Conservation (phyloP, 1,140 invertebrate genomes). For the Brachionus manjavacas region DNA sequence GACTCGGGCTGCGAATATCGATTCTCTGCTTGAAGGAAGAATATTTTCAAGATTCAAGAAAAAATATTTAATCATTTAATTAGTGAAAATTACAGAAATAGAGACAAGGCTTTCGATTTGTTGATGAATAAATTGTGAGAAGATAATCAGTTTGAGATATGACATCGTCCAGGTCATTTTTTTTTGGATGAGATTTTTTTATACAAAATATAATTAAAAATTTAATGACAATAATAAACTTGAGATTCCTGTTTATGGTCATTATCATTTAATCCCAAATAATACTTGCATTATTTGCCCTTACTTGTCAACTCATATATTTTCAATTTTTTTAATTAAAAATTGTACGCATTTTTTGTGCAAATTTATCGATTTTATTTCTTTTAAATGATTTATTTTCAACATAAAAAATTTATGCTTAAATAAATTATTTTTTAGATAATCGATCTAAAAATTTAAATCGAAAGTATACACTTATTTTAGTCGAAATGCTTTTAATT, state of each 20-base stretch:
- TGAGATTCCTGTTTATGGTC: not conserved
- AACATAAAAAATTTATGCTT: not conserved
- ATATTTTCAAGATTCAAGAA: not conserved
- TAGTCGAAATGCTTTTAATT: not conserved
- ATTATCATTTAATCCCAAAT: not conserved
- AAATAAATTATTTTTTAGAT: not conserved
- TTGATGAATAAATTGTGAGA: conserved; percentile 16
- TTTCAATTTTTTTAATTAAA: not conserved
- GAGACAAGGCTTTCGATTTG: conserved; percentile 21
- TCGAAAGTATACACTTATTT: not conserved
- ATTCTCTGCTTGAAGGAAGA: conserved; percentile 48
- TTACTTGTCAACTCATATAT: not conserved
- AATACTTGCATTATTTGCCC: not conserved
- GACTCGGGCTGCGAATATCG: conserved; percentile 47
- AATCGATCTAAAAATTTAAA: not conserved
- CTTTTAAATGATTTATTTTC: not conserved
- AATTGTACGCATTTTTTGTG: not conserved
- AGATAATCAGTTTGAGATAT: conserved; percentile 38
- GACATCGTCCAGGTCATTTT: conserved; percentile 2
- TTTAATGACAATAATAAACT: not conserved
- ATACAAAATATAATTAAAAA: not conserved
- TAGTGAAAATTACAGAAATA: not conserved
- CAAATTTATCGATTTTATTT: not conserved
- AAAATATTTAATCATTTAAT: not conserved
- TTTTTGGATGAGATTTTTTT: not conserved